A percentile compares a stretch with the other conserved stretches of the same genome.
These are phyloP conservation scores for Pteropus alecto DNA, from an alignment of 2,113 vertebrate species.

Conservation along the genomic window DNA sequence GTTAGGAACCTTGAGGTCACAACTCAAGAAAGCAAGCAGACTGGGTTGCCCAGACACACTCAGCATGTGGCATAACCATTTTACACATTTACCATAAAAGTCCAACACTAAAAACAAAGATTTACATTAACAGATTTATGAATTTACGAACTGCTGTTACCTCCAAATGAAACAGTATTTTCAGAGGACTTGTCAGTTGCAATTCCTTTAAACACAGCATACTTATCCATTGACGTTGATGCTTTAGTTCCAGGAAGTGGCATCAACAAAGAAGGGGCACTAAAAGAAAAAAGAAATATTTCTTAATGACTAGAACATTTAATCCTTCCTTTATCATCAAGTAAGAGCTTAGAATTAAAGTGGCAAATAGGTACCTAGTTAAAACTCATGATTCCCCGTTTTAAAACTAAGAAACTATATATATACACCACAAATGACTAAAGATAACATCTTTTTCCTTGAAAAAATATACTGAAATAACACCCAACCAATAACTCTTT, in stretches of 20 bases:
- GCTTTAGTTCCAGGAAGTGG: slow-evolving; percentile 90
- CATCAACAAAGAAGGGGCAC: slow-evolving; percentile 90
- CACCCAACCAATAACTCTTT: background rate
- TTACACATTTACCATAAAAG: background rate
- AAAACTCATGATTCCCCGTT: background rate
- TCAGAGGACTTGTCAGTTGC: slow-evolving; percentile 89
- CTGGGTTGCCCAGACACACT: background rate
- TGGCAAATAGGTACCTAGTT: background rate
- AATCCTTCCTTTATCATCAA: background rate
- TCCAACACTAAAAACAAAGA: background rate
- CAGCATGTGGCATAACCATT: background rate
- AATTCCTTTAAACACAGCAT: slow-evolving; percentile 96
- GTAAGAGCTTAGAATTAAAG: background rate
- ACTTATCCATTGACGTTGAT: slow-evolving; percentile 89
- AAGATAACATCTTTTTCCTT: slow-evolving; percentile 7
- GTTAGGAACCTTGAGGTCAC: background rate
- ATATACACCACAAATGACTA: background rate
- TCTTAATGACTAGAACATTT: background rate
- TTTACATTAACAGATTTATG: slow-evolving; percentile 28
- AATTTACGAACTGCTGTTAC: slow-evolving; percentile 81
- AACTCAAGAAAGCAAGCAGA: background rate
- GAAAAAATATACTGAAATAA: slow-evolving; percentile 5
- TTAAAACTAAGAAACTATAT: slow-evolving; percentile 12
- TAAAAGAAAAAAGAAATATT: slow-evolving; percentile 75
- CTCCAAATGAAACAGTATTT: slow-evolving; percentile 86